Base-by-base conservation (phyloP, 1,140 invertebrate species). In the Ruditapes philippinarum region DNA sequence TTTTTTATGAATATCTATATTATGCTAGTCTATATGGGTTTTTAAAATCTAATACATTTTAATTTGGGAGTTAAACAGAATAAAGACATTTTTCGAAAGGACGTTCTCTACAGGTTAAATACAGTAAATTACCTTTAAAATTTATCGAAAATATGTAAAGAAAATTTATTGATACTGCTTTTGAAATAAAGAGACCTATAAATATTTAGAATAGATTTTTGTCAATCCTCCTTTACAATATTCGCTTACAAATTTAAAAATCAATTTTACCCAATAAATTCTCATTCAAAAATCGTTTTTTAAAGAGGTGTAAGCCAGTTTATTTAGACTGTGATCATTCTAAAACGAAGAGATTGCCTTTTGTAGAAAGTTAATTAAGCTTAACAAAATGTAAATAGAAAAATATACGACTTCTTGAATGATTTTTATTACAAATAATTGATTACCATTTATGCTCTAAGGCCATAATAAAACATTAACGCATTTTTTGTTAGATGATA, bases 121-220 rank as follows among this genome's bases (percentile, higher is more conserved):
- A 70, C 65, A 70, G 33, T 70, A 70, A 70, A 19, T 70, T 70
- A 70, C 19, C 33, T 70, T 70, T 70, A 70, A 36, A 40, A 70
- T 70, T 33, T 70, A 14, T 38, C 65, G 38, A 70, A 65, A 70
- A 70, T 70, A 70, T 70, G 36, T 70, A 70, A 38, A 70, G 65
- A 70, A 70, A 28, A 70, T 70, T 70, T 70, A 70, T 70, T 70
- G 65, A 70, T 70, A 70, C 65, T 70, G 65, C 22, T 25, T 38
- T 70, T n/a, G n/a, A n/a, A n/a, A n/a, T n/a, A n/a, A 70, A 70
- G 57, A 28, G 25, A 62, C 57, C 19, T n/a, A 25, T 62, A 25
- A 62, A 62, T 62, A 62, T 62, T 62, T 62, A 62, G 22, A 62
- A 62, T 62, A 28, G 57, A 62, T 62, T 62, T 62, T 28, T 62